These are phyloP conservation scores for Aurelia sp. DNA, from an alignment of 30 jellyfish, hydroid and myxozoan genomes.

Conservation along the genomic window DNA sequence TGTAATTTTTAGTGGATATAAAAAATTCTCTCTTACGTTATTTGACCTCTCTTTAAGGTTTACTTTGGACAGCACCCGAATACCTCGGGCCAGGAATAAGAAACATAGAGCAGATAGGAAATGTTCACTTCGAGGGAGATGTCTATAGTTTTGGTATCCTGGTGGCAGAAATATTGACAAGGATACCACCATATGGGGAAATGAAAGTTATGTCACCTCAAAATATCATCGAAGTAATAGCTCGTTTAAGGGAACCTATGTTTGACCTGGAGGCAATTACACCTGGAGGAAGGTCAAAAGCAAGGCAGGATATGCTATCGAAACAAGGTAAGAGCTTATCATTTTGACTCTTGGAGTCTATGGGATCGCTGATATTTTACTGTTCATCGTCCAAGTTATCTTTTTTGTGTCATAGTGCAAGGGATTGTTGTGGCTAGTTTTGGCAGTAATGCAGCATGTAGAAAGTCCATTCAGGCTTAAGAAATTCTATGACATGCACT, in stretches of 20 bases:
- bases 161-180: conserved; percentile 81
- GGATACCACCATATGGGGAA: conserved; percentile 89
- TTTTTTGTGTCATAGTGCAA: too few species aligned
- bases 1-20: too few species aligned
- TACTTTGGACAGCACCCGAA: conserved; percentile 97
- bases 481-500: too few species aligned
- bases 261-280: conserved; percentile 74
- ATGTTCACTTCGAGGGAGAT: conserved; percentile 66
- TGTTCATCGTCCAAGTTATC: too few species aligned
- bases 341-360: background rate
- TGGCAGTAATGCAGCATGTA: too few species aligned
- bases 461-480: too few species aligned
- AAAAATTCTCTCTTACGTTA: too few species aligned
- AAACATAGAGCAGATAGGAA: conserved; percentile 75
- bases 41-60: conserved; percentile 42
- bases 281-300: conserved; percentile 51
- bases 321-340: conserved; percentile 36
- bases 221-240: conserved; percentile 88
- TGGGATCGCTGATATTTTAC: too few species aligned
- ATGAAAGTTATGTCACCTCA: conserved; percentile 82
- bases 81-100: conserved; percentile 61
- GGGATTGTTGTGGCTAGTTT: too few species aligned
- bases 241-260: conserved; percentile 80
- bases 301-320: conserved; percentile 25
- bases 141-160: conserved; percentile 91